Evolutionary conservation across 2,113 vertebrate species (phyloP).

Genomic region (Scomber colias): DNA sequence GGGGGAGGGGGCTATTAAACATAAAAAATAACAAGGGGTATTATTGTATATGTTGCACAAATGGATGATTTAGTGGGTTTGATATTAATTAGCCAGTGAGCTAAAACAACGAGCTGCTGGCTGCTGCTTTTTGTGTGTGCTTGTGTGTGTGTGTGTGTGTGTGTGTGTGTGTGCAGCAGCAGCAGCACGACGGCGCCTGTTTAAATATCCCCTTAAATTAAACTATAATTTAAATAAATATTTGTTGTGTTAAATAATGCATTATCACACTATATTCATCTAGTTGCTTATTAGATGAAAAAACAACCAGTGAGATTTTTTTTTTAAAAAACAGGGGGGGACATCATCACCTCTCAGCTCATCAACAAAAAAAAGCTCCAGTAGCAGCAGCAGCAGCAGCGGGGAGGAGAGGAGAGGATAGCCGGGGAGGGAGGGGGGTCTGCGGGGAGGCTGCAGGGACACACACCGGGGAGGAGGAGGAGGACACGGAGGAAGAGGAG

Average conservation of each 20-base stretch:
- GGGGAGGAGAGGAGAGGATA: conserved; percentile 61
- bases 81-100: conserved; percentile 62
- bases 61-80: neutral
- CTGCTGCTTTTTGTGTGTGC: neutral
- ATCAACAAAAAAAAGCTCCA: conserved; percentile 39
- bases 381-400: neutral
- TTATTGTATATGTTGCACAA: neutral
- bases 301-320: no score
- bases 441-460: conserved; percentile 64
- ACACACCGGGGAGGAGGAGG: conserved; percentile 7
- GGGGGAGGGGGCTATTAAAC: neutral
- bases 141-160: no score
- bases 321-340: neutral
- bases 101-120: conserved; percentile 45
- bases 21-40: neutral
- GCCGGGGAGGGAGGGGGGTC: conserved; percentile 57
- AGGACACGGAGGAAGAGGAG: neutral
- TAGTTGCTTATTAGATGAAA: neutral
- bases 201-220: conserved; percentile 8
- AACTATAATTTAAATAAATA: no score
- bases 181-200: conserved; percentile 22
- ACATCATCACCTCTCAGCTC: conserved; percentile 73
- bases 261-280: neutral
- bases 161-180: no score
- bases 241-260: neutral